Evolutionary conservation across 1,140 invertebrate genomes (phyloP), one percentile per base, ranked within the genome.

Genomic region (Cotesia typhae): DNA sequence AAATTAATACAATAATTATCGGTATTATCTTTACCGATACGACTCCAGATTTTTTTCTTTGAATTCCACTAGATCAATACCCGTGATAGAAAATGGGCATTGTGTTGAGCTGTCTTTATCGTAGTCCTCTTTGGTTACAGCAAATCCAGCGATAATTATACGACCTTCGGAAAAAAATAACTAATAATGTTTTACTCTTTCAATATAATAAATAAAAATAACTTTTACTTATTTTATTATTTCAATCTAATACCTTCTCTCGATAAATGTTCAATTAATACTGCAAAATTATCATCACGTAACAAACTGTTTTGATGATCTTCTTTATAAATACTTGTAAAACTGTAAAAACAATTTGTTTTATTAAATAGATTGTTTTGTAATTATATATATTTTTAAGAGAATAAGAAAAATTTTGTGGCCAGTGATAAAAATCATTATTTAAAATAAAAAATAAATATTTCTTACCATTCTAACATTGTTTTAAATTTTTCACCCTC

Each of bases 401-500:
- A 17, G 17, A 17, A 17, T 1, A 17, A 61, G n/a, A 38, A 3
- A 28, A 70, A 14, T 4, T 47, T 4, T 14, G 37, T 66, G 35
- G 69, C 52, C 4, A 17, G 9, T 35, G 4, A 47, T 52, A 17
- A 4, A 55, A 38, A 41, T 4, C 17, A 17, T 17, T 17, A 17
- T 17, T 17, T 17, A 17, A 17, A 4, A 14, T 63, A 10, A 14
- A 64, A 41, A 7, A 14, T 36, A 60, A 60, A 37, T 59, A 12
- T 37, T 37, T 81, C 79, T 79, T 78, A 91, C 90, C 88, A 87
- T 74, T 85, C 79, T 10, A 91, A 79, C 36, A 87, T 81, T 71
- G 88, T 84, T 72, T 87, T 85, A 65, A 91, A 90, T 59, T 89
- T 75, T 68, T 90, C 87, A 20, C 90, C 91, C 47, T 88, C 89